Conservation (phyloP, 2,113 vertebrate species). For the Ornithorhynchus anatinus region DNA sequence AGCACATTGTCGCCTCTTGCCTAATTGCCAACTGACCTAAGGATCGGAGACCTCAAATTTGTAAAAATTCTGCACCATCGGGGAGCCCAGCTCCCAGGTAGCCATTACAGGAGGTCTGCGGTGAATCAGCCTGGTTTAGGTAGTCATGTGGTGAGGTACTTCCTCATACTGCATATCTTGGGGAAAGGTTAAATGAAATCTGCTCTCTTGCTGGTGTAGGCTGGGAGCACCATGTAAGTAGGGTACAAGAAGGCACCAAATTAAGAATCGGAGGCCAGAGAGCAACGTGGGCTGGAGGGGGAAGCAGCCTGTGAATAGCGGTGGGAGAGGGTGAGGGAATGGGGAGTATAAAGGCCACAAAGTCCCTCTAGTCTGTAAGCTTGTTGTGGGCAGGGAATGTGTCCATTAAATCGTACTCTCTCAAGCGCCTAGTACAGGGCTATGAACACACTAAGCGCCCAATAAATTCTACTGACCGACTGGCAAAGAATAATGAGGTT, state of each 20-base stretch:
- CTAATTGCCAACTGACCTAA: neutral
- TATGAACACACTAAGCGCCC: too few relatives aligned
- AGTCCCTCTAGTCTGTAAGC: too few relatives aligned
- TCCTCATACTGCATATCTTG: neutral
- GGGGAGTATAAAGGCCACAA: neutral
- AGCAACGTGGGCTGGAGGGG: neutral
- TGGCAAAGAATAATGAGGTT: neutral
- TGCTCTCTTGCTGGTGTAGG: neutral
- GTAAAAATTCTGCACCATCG: neutral
- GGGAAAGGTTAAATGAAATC: neutral
- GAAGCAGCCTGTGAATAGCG: neutral
- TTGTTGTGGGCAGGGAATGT: too few relatives aligned
- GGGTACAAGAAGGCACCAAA: neutral
- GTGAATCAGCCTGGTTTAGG: neutral
- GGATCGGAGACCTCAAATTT: neutral
- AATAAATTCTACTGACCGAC: too few relatives aligned
- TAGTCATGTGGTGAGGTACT: neutral
- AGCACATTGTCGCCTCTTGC: neutral
- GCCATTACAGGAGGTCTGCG: neutral
- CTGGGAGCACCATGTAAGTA: neutral
- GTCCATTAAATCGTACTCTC: too few relatives aligned
- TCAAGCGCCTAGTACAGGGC: too few relatives aligned
- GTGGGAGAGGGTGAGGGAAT: neutral
- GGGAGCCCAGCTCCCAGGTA: constrained; percentile 2
- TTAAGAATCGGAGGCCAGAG: neutral